These are phyloP conservation scores for Pedionomus torquatus DNA, from an alignment of 2,113 vertebrate genomes.

Conservation along the genomic window DNA sequence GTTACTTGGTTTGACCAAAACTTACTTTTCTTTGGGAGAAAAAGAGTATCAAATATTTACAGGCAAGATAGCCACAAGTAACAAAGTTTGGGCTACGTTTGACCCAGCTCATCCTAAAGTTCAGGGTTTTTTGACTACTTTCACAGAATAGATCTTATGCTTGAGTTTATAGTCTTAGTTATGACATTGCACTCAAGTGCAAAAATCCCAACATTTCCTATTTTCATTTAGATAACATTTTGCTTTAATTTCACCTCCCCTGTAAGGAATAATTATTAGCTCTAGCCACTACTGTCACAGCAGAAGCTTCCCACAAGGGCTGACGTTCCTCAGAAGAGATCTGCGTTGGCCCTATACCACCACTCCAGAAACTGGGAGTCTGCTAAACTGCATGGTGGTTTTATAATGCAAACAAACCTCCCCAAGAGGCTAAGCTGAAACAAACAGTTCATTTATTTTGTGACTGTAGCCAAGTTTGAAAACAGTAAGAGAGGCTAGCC, in stretches of 20 bases:
- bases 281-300: background rate
- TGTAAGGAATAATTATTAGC: background rate
- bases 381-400: slow-evolving; percentile 9
- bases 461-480: slow-evolving; percentile 31
- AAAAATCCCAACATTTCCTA: background rate
- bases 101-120: background rate
- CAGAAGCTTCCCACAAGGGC: background rate
- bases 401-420: slow-evolving; percentile 39
- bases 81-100: background rate
- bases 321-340: background rate
- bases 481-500: background rate
- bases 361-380: background rate
- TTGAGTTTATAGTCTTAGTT: background rate
- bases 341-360: background rate
- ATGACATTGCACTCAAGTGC: fast-evolving
- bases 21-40: background rate
- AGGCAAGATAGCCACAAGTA: background rate
- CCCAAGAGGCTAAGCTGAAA: slow-evolving; percentile 23
- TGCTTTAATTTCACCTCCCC: background rate
- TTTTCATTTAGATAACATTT: background rate
- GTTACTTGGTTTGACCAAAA: background rate
- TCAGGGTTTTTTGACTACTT: background rate
- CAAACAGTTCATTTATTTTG: slow-evolving; percentile 54
- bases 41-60: background rate
- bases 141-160: background rate